phyloP scores from a whole-genome alignment of 92 coral and sea anemone species.

The Hydrozoanthus gracilis region DNA sequence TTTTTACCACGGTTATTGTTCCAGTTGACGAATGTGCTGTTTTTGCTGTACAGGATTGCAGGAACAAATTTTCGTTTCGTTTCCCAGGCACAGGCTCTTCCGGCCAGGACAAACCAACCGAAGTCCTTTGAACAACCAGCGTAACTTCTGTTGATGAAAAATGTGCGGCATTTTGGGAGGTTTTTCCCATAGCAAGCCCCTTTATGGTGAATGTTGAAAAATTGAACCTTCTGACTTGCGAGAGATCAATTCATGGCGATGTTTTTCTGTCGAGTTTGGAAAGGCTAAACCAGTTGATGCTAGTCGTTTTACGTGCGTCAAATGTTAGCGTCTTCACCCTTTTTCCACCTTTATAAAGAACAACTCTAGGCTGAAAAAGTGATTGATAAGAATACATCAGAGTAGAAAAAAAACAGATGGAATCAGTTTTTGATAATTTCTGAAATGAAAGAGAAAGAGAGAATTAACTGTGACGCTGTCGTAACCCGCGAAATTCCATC shows the following conservation, averaged over 20 bases:
- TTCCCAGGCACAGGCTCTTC: constrained; percentile 7
- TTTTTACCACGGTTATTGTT: neutral
- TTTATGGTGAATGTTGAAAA: neutral
- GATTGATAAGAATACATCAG: too few species aligned
- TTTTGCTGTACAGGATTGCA: constrained; percentile 44
- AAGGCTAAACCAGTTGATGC: constrained; percentile 15
- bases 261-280: neutral
- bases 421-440: too few species aligned
- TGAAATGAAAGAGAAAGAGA: too few species aligned
- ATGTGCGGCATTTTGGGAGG: constrained; percentile 19
- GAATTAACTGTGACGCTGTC: too few species aligned
- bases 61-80: constrained; percentile 3
- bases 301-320: neutral
- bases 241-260: constrained; percentile 9
- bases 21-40: neutral
- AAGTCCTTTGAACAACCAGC: neutral
- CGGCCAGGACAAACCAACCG: constrained; percentile 35
- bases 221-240: neutral
- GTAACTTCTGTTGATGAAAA: constrained; percentile 30
- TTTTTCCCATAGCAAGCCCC: neutral
- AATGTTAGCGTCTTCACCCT: constrained; percentile 15
- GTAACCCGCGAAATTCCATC: too few species aligned
- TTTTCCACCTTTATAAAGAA: neutral
- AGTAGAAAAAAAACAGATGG: too few species aligned
- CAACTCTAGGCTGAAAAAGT: constrained; percentile 21